Base-by-base conservation (phyloP, 2,113 vertebrate genomes). In the Epinephelus lanceolatus region DNA sequence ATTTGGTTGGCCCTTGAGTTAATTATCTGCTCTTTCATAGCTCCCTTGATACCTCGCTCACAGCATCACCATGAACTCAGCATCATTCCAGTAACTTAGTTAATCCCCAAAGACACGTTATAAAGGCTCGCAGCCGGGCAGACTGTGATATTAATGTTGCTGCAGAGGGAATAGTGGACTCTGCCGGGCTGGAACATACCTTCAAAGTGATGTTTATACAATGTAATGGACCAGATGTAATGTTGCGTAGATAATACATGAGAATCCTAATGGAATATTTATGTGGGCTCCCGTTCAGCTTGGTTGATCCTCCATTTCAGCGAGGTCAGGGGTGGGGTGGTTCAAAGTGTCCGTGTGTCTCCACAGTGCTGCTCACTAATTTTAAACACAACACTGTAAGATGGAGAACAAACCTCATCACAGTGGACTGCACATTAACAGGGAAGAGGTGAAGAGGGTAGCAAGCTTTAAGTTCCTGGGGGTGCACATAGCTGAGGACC, bases 1-100 rank as follows among this genome's bases (percentile, higher is more conserved):
- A 92, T 94, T 91, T 88, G 86, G 80, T 94, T 90, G 90, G 90
- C 84, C 89, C 53, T 66, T 71, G 76, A 94, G 90, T 95, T 95
- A 92, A 94, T 95, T 91, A 95, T 93, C 77, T 86, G 81, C 57
- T 86, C 75, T 86, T 78, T 94, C 87, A 95, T 90, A 67, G 89
- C 91, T 94, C 94, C 94, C 94, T 47, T 87, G 94, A 86, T 76
- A 85, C 89, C 61, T 30, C 1, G 33, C 80, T 84, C 45, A 66
- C 85, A 92, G 84, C 84, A 91, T 91, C 90, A 92, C 77, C 71
- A 78, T 69, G 71, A 79, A 84, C 85, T 81, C 76, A 69, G 84
- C 74, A 74, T 92, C 78, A 52, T 91, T 91, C 81, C 88, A 88
- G 89, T 91, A 91, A 89, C 62, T 71, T 69, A 33, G 78, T 80